Evolutionary conservation across 2,797 vertebrate species (phyloP).

Genomic region (Botia almorhae): DNA sequence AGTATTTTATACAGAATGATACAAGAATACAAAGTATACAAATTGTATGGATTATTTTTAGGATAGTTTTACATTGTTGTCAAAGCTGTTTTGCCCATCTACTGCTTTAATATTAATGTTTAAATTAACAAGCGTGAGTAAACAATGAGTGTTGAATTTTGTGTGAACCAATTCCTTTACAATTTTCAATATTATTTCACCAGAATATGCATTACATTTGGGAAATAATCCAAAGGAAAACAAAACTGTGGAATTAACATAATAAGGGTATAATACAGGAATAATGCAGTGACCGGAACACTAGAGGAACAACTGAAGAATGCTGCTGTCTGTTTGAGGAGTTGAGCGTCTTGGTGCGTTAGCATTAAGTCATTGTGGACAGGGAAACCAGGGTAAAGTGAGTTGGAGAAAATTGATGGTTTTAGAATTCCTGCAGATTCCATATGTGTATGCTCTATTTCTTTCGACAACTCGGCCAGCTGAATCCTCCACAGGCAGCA

Average conservation of each 20-base stretch:
- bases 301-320: background rate
- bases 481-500: background rate
- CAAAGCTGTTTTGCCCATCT: too few species aligned
- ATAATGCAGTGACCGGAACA: background rate
- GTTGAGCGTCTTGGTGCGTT: background rate
- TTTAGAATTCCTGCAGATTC: background rate
- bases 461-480: constrained; percentile 1
- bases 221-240: background rate
- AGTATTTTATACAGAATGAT: too few species aligned
- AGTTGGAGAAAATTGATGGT: background rate
- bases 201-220: background rate
- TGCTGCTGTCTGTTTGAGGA: background rate
- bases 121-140: background rate
- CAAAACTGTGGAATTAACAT: background rate
- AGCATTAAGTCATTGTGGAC: background rate
- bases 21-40: too few species aligned
- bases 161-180: background rate
- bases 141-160: background rate
- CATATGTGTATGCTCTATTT: background rate
- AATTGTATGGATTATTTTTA: too few species aligned
- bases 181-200: background rate
- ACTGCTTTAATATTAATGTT: too few species aligned
- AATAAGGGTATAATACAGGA: background rate
- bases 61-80: too few species aligned
- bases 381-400: background rate